These are phyloP conservation scores for Bothrops alternatus DNA, from an alignment of 2,797 vertebrate species.

Conservation along the genomic window DNA sequence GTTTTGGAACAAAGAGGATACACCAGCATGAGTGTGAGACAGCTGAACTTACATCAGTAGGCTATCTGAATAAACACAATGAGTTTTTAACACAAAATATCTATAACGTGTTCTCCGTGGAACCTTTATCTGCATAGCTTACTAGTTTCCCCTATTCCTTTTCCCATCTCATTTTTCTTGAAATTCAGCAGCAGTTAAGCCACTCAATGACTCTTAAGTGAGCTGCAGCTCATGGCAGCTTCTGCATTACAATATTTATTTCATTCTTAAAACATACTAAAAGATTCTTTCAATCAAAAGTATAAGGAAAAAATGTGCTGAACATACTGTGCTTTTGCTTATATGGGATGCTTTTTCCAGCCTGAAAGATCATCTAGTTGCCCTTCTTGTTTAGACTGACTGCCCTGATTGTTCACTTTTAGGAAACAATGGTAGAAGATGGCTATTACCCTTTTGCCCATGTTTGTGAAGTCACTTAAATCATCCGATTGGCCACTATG, in stretches of 20 bases:
- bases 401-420: neutral
- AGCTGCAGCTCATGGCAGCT: neutral
- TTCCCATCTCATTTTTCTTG: neutral
- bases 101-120: neutral
- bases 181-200: neutral
- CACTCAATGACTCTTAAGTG: neutral
- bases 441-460: neutral
- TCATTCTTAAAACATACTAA: neutral
- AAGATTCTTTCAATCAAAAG: neutral
- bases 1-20: neutral
- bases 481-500: neutral
- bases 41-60: neutral
- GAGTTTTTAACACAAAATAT: neutral
- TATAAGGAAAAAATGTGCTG: neutral
- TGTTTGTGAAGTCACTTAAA: neutral
- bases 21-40: neutral
- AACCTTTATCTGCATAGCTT: neutral
- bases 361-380: accelerated
- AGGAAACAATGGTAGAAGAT: neutral
- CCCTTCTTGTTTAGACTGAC: accelerated
- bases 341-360: neutral
- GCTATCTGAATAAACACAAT: neutral
- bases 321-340: neutral
- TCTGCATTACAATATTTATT: neutral
- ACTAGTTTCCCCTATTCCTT: neutral